phyloP scores from a whole-genome alignment of 2,797 vertebrate genomes.

The Philypnodon macrostomus region DNA sequence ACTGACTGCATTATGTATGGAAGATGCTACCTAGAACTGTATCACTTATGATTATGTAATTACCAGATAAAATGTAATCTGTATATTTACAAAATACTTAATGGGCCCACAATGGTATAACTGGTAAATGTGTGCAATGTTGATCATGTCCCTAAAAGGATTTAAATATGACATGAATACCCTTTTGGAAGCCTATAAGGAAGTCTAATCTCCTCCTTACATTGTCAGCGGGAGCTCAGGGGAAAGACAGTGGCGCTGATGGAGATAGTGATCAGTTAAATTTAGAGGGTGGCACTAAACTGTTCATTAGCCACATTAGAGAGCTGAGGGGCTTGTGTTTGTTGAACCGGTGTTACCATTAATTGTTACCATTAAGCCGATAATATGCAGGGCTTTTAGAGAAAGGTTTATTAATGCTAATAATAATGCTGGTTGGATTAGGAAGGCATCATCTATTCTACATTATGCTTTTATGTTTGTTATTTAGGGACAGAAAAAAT shows the following conservation, averaged over 20 bases:
- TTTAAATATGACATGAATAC: not conserved
- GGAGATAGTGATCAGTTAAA: slow-evolving; percentile 31
- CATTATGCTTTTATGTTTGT: slow-evolving; percentile 20
- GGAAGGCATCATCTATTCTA: slow-evolving; percentile 38
- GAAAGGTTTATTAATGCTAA: slow-evolving; percentile 54
- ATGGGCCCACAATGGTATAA: too few relatives aligned
- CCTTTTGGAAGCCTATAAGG: slow-evolving; percentile 1
- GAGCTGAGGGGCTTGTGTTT: slow-evolving; percentile 32
- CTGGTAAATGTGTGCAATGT: too few relatives aligned
- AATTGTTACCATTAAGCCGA: slow-evolving; percentile 55
- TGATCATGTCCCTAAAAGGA: not conserved
- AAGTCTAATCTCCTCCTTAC: slow-evolving; percentile 9
- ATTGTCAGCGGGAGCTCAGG: not conserved
- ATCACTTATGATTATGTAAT: too few relatives aligned
- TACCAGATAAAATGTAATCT: too few relatives aligned
- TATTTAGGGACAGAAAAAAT: slow-evolving; percentile 20
- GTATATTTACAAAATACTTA: too few relatives aligned
- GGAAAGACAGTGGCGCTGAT: not conserved
- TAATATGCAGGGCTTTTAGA: slow-evolving; percentile 44
- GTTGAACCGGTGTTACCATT: slow-evolving; percentile 37
- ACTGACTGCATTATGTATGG: too few relatives aligned
- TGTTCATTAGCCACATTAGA: slow-evolving; percentile 37
- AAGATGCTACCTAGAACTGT: too few relatives aligned
- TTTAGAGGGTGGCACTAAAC: slow-evolving; percentile 40
- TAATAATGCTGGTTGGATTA: slow-evolving; percentile 57